Evolutionary conservation across 2,797 vertebrate genomes (phyloP).

Genomic region (Phaenicophaeus curvirostris): DNA sequence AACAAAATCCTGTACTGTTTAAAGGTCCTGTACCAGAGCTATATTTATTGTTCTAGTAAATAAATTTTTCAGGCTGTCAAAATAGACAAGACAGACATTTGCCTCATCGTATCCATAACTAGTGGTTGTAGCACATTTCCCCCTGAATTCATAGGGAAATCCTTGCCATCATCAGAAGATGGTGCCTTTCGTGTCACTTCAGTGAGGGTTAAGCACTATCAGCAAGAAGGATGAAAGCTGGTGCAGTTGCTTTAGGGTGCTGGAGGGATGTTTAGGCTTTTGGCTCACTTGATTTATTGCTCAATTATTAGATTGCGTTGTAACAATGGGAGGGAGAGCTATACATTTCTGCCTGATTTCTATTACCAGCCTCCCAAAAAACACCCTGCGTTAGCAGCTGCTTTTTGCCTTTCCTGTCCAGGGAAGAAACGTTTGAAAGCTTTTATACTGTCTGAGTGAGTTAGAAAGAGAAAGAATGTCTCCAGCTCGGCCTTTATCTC

Average conservation of each 20-base stretch:
- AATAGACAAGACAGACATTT: conserved; percentile 15
- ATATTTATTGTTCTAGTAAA: conserved; percentile 13
- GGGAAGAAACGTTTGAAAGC: conserved; percentile 34
- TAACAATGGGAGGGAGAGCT: background rate
- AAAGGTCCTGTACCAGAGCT: background rate
- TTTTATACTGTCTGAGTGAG: conserved; percentile 2
- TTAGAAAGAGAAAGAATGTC: background rate
- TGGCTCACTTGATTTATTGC: conserved; percentile 34
- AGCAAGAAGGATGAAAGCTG: background rate
- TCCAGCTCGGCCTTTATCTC: background rate
- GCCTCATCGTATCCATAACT: conserved; percentile 6
- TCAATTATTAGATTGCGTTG: background rate
- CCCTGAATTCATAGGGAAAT: conserved; percentile 28
- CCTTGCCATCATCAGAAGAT: conserved; percentile 40
- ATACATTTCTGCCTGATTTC: conserved; percentile 38
- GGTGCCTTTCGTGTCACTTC: conserved; percentile 46
- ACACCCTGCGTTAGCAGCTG: conserved; percentile 25
- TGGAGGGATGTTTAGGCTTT: background rate
- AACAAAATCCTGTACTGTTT: background rate
- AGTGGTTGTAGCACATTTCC: background rate
- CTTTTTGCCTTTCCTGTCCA: conserved; percentile 12
- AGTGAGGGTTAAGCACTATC: background rate
- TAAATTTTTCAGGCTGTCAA: background rate
- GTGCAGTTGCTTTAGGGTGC: background rate
- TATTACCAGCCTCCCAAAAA: background rate